A percentile compares a stretch with the other conserved stretches of the same genome.
These are phyloP conservation scores for Crotalus helleri DNA, from an alignment of 2,113 vertebrate genomes.

Conservation along the genomic window DNA sequence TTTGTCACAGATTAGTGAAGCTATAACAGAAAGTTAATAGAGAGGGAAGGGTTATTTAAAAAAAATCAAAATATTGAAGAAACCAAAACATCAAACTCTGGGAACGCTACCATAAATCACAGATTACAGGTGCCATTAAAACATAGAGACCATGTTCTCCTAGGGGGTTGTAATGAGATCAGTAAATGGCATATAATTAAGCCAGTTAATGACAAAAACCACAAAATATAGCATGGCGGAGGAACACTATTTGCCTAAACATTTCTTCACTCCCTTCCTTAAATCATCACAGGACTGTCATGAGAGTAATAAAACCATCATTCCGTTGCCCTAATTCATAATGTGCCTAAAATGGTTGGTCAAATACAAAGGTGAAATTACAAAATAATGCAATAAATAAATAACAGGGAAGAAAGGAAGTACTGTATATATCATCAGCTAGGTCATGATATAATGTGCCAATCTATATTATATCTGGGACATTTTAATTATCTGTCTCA, in stretches of 20 bases:
- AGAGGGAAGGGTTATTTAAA: constrained; percentile 43
- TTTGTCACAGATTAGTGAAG: constrained; percentile 24
- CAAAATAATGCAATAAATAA: background rate
- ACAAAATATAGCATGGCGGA: constrained; percentile 15
- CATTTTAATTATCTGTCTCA: background rate
- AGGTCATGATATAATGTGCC: background rate
- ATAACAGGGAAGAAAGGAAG: background rate
- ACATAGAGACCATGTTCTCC: constrained; percentile 33
- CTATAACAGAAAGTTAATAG: constrained; percentile 29
- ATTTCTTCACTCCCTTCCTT: constrained; percentile 5
- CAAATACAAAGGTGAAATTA: background rate
- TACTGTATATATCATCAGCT: background rate
- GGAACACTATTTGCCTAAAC: background rate
- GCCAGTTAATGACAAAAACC: constrained; percentile 34
- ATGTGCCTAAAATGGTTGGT: background rate
- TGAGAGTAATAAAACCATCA: background rate
- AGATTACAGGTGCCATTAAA: constrained; percentile 47
- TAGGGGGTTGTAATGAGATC: constrained; percentile 34
- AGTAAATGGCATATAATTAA: constrained; percentile 41
- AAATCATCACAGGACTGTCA: background rate
- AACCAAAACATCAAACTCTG: constrained; percentile 38
- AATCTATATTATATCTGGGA: background rate
- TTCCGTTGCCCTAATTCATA: background rate
- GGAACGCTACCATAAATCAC: constrained; percentile 44
- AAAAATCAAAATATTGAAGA: constrained; percentile 21